A percentile compares a stretch with the other conserved stretches of the same genome.
phyloP scores from a whole-genome alignment of 2,797 vertebrate genomes.

The Hemibagrus guttatus region DNA sequence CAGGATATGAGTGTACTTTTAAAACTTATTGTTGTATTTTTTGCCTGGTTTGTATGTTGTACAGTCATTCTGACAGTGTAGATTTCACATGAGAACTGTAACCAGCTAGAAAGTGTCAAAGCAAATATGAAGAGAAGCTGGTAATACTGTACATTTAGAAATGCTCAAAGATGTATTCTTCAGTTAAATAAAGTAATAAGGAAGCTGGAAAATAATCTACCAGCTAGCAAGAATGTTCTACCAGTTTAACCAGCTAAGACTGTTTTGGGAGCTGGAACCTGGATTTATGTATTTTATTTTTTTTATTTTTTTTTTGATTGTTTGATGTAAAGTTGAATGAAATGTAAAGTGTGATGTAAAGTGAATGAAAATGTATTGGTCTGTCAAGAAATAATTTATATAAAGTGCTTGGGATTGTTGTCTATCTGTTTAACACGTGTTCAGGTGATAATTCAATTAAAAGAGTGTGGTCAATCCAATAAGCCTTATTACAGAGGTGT shows the following conservation, averaged over 20 bases:
- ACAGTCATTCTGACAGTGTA: not conserved
- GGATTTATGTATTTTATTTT: too few species aligned
- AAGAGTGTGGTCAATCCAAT: conserved; percentile 55
- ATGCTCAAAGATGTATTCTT: not conserved
- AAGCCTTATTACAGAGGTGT: conserved; percentile 63
- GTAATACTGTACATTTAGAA: not conserved
- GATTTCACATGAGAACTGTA: not conserved
- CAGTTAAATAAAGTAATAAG: not conserved
- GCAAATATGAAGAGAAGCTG: not conserved
- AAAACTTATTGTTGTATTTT: not conserved
- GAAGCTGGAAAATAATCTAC: not conserved
- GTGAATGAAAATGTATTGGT: too few species aligned
- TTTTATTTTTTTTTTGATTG: not conserved
- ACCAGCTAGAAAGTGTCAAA: not conserved
- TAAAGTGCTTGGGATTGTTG: not conserved
- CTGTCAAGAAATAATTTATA: not conserved
- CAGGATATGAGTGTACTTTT: not conserved
- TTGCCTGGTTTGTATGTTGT: not conserved
- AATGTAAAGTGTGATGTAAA: too few species aligned
- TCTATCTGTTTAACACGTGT: not conserved
- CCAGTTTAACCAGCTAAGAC: not conserved
- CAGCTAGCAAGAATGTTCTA: not conserved
- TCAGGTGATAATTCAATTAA: conserved; percentile 49
- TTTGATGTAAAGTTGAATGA: not conserved
- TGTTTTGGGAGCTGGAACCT: not conserved